phyloP scores from a whole-genome alignment of 2,113 vertebrate genomes.

The Larimichthys polyactis region DNA sequence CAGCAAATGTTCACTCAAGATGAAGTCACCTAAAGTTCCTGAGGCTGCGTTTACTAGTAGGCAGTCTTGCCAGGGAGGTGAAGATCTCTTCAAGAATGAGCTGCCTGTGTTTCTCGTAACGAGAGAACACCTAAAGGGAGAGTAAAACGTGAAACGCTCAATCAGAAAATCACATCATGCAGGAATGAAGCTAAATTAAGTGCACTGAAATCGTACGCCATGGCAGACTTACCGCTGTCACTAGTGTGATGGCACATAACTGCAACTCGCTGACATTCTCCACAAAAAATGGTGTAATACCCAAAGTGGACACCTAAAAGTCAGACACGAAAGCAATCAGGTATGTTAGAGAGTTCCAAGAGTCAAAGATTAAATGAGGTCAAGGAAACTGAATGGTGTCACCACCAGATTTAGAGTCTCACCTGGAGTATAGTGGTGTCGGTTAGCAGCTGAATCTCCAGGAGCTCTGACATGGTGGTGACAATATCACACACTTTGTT shows the following conservation, averaged over 20 bases:
- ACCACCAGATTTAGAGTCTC: constrained; percentile 25
- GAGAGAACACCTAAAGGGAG: constrained; percentile 85
- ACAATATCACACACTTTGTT: constrained; percentile 98
- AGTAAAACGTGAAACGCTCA: not conserved
- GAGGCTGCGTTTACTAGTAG: constrained; percentile 96
- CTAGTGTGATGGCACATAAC: constrained; percentile 95
- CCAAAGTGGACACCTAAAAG: constrained; percentile 94
- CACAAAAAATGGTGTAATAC: constrained; percentile 99
- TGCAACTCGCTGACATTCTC: constrained; percentile 98
- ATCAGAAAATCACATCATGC: not conserved
- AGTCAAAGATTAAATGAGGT: not conserved
- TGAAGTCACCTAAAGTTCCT: constrained; percentile 93
- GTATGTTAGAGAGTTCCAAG: not conserved
- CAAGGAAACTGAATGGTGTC: not conserved
- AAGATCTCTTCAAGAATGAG: constrained; percentile 99
- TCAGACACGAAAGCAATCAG: constrained; percentile 4
- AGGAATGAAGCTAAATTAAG: not conserved
- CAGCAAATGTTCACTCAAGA: constrained; percentile 7
- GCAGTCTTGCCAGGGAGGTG: constrained; percentile 94
- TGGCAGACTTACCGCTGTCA: constrained; percentile 92
- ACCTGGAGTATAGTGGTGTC: constrained; percentile 99
- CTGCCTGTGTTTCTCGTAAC: constrained; percentile 97
- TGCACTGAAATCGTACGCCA: not conserved
- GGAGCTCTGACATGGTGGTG: constrained; percentile 92
- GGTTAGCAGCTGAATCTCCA: constrained; percentile 97